phyloP scores from a whole-genome alignment of 2,888 invertebrate genomes.

The Catocala sponsa region DNA sequence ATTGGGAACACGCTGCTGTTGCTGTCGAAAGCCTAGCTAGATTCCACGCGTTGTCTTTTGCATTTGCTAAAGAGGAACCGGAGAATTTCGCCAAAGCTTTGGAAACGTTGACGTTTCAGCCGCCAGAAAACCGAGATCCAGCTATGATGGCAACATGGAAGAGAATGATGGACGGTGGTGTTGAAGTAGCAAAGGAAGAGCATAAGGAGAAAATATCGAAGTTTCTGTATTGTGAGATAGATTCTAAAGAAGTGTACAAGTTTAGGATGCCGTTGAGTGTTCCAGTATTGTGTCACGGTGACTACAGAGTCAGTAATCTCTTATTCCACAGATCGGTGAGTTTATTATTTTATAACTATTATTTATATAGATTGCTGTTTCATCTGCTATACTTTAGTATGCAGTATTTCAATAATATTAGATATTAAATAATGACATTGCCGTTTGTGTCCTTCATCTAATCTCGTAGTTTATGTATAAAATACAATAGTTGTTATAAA shows the following conservation, averaged over 20 bases:
- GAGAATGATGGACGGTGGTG: slow-evolving; percentile 41
- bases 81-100: slow-evolving; percentile 46
- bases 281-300: slow-evolving; percentile 60
- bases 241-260: slow-evolving; percentile 31
- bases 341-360: slow-evolving; percentile 1
- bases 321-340: slow-evolving; percentile 49
- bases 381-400: no score
- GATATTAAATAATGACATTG: no score
- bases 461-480: no score
- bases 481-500: no score
- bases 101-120: slow-evolving; percentile 35
- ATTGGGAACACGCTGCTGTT: slow-evolving; percentile 61
- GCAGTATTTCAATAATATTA: no score
- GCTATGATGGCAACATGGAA: slow-evolving; percentile 28
- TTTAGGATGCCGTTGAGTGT: slow-evolving; percentile 50
- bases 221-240: slow-evolving; percentile 32
- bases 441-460: no score
- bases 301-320: slow-evolving; percentile 62
- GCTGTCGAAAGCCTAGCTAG: slow-evolving; percentile 62
- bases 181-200: slow-evolving; percentile 52
- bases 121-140: slow-evolving; percentile 13
- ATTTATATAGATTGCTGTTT: neutral
- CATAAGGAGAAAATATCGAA: slow-evolving; percentile 47
- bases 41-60: slow-evolving; percentile 74
- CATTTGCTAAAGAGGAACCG: slow-evolving; percentile 65